Evolutionary conservation across 2,113 vertebrate species (phyloP).

Genomic region (Dendrocopos noguchii): DNA sequence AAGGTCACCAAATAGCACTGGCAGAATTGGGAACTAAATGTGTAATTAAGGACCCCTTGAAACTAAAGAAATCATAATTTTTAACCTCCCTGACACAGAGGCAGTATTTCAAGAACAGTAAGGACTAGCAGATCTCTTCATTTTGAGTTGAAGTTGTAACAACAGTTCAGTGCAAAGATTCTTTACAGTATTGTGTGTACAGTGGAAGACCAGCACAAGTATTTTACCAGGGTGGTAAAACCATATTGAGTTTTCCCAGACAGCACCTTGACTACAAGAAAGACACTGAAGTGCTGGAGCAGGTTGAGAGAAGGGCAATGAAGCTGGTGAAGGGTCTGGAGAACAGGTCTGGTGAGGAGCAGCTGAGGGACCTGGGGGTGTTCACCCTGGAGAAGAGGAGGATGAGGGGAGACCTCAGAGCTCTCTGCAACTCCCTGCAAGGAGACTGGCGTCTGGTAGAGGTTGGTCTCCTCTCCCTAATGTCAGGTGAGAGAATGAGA

Average conservation of each 20-base stretch:
- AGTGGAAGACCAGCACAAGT: neutral
- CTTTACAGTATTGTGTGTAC: neutral
- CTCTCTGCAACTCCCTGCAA: too few species aligned
- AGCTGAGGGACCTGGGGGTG: too few species aligned
- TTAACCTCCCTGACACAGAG: neutral
- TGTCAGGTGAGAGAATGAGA: too few species aligned
- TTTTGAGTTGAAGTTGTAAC: neutral
- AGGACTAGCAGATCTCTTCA: neutral
- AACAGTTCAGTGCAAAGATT: neutral
- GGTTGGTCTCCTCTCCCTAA: too few species aligned
- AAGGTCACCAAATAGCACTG: neutral
- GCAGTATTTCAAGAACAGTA: neutral
- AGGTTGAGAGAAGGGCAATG: too few species aligned
- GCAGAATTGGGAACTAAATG: neutral
- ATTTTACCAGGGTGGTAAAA: neutral
- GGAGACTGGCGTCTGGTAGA: too few species aligned
- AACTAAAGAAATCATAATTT: neutral
- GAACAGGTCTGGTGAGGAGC: too few species aligned
- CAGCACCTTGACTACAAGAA: neutral
- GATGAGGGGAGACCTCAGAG: too few species aligned
- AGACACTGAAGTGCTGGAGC: too few species aligned
- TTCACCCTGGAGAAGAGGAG: too few species aligned
- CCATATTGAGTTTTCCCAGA: neutral
- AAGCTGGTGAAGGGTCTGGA: too few species aligned
- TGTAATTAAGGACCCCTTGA: neutral